phyloP scores from a whole-genome alignment of 1,140 invertebrate genomes.

The Pentalonia nigronervosa region DNA sequence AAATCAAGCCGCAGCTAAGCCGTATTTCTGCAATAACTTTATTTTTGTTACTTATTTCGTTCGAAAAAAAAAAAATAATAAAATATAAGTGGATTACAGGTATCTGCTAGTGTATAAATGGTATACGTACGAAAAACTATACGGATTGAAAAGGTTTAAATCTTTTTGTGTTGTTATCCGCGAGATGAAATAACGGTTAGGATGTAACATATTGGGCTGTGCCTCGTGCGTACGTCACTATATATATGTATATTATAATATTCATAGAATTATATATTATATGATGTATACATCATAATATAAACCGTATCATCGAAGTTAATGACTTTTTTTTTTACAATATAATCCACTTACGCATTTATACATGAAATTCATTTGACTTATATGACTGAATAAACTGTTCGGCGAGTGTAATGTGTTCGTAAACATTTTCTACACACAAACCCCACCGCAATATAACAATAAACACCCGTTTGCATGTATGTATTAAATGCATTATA shows the following conservation, averaged over 20 bases:
- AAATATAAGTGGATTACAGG: background rate
- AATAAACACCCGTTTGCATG: background rate
- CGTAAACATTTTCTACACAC: background rate
- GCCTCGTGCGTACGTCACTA: background rate
- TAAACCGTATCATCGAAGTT: background rate
- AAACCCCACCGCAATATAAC: background rate
- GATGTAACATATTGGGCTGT: background rate
- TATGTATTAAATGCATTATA: background rate
- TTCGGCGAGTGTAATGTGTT: background rate
- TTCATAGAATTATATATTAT: background rate
- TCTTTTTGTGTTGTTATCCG: background rate
- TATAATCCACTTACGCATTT: conserved; percentile 31
- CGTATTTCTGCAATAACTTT: background rate
- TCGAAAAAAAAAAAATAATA: background rate
- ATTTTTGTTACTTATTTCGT: background rate
- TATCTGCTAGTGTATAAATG: background rate
- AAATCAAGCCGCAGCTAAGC: background rate
- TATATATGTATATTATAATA: background rate
- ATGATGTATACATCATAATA: background rate
- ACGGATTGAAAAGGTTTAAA: conserved; percentile 14
- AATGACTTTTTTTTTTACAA: conserved; percentile 11
- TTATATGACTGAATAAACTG: background rate
- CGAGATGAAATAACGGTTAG: background rate
- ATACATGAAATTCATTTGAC: conserved; percentile 9
- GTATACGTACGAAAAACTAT: background rate